Evolutionary conservation across 2,113 vertebrate species (phyloP).

Genomic region (Saguinus imperator): DNA sequence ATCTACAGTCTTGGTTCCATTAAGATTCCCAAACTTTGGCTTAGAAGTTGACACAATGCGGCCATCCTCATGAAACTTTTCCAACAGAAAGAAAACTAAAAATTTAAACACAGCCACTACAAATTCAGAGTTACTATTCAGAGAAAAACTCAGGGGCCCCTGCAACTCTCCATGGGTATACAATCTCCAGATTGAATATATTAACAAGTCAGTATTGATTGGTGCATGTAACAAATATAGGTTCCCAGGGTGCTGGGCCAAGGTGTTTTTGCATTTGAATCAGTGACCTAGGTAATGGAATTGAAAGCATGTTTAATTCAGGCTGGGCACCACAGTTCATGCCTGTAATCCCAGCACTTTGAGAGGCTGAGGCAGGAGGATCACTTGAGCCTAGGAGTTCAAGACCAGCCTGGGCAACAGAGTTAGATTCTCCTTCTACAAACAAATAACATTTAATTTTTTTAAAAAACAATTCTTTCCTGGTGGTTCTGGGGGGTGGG

Average conservation of each 20-base stretch:
- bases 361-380: no score
- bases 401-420: no score
- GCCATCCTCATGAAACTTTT: neutral
- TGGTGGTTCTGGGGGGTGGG: no score
- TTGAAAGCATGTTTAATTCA: neutral
- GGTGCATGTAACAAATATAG: neutral
- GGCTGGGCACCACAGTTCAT: no score
- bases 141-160: neutral
- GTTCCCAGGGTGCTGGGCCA: neutral
- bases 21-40: neutral
- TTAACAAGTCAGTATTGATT: neutral
- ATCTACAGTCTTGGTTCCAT: neutral
- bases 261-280: neutral
- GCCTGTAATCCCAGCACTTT: no score
- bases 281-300: neutral
- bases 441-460: no score
- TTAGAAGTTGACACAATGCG: neutral
- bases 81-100: neutral
- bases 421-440: no score
- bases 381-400: no score
- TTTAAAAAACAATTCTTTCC: no score
- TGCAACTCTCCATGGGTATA: neutral
- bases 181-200: neutral
- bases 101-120: neutral
- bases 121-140: neutral